Base-by-base conservation (phyloP, 1,140 invertebrate genomes). In the Euwallacea fornicatus region DNA sequence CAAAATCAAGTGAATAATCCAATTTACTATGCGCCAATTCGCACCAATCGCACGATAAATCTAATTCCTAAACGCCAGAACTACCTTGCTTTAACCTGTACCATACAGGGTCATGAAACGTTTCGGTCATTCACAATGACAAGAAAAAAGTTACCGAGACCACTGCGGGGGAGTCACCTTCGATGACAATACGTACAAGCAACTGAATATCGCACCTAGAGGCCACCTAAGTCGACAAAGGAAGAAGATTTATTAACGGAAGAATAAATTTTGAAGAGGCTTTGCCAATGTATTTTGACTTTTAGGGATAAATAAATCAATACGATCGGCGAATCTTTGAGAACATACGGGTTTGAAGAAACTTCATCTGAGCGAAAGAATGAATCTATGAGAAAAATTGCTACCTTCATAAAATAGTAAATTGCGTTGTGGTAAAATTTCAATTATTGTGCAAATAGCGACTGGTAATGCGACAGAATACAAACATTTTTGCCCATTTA, bases 231-330 rank as follows among this genome's bases (percentile, higher is more conserved):
- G 53, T 60, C 11, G 66, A 67, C 54, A 67, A 66, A 58, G 59
- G 55, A 11, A 11, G n/a, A 59, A 67, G 66, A 67, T 67, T 67
- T 67, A 67, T 67, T 58, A 67, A 59, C 66, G 66, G 66, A 67
- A 59, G 66, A 67, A 67, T 66, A 42, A 55, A 56, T 56, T 66
- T 66, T 66, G 50, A 66, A 66, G 53, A 66, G 53, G 64, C 64
- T 66, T 66, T 66, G 53, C 64, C 13, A 66, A 55, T 66, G 33
- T 66, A 50, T 66, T 66, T 10, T 66, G 64, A 66, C 64, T 66
- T 66, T 66, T 66, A 16, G 64, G 64, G 41, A 53, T 44, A 56
- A 66, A 66, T 33, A 33, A 33, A 33, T 33, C 21, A 33, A 33
- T 33, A 33, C 21, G 21, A 33, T 33, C 21, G 21, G 21, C 21